Conservation (phyloP, 2,888 invertebrate species). For the Argyresthia albistria region DNA sequence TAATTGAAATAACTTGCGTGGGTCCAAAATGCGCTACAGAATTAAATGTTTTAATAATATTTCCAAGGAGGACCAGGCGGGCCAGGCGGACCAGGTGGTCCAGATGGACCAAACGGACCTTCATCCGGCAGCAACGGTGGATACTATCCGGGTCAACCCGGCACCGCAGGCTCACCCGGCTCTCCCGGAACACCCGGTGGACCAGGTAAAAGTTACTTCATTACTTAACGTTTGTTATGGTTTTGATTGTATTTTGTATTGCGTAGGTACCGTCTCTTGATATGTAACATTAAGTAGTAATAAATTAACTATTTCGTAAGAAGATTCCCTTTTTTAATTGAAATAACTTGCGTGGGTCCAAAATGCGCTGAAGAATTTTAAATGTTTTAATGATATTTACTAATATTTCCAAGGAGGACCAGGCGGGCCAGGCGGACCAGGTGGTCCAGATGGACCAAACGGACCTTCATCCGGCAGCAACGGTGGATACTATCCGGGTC, state of each 20-base stretch:
- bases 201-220: background rate
- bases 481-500: conserved; percentile 21
- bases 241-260: too few relatives aligned
- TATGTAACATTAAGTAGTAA: too few relatives aligned
- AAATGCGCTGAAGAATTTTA: too few relatives aligned
- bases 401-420: conserved; percentile 27
- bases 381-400: background rate
- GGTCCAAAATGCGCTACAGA: too few relatives aligned
- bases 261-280: too few relatives aligned
- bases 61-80: conserved; percentile 25
- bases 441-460: conserved; percentile 5
- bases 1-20: too few relatives aligned
- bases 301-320: too few relatives aligned
- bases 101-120: conserved; percentile 13
- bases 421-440: conserved; percentile 20
- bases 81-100: conserved; percentile 12
- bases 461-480: conserved; percentile 5
- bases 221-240: too few relatives aligned
- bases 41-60: background rate
- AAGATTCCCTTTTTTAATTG: too few relatives aligned
- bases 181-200: conserved; percentile 1
- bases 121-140: conserved; percentile 9
- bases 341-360: too few relatives aligned
- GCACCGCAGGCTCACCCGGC: conserved; percentile 2
- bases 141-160: conserved; percentile 7